A percentile compares a stretch with the other conserved stretches of the same genome.
Conservation (phyloP, 1,140 invertebrate genomes). For the Drosophila sp. region DNA sequence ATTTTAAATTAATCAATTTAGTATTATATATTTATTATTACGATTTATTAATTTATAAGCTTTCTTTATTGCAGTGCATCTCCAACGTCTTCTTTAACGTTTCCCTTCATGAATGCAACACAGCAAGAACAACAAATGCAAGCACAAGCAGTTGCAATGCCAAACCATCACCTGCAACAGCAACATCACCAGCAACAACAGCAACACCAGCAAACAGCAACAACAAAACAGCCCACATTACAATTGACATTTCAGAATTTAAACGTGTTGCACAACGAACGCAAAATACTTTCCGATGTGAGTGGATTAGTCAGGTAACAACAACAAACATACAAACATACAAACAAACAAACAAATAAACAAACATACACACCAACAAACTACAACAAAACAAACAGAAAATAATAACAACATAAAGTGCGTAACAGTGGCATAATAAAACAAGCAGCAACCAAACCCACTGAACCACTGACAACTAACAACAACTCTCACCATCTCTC, state of each 20-base stretch:
- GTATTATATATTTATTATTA: too few relatives aligned
- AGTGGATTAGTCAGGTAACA: constrained; percentile 88
- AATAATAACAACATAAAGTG: constrained; percentile 13
- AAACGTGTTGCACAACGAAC: constrained; percentile 85
- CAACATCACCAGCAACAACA: constrained; percentile 44
- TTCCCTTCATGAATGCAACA: constrained; percentile 75
- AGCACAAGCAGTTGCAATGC: constrained; percentile 28
- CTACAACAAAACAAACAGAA: constrained; percentile 18
- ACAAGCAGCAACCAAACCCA: constrained; percentile 36
- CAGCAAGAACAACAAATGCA: constrained; percentile 45
- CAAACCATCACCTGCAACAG: constrained; percentile 81
- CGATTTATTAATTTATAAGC: not conserved
- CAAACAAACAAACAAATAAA: constrained; percentile 17
- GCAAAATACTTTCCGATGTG: constrained; percentile 89
- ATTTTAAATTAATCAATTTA: not conserved
- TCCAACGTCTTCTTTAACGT: constrained; percentile 77
- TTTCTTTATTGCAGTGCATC: constrained; percentile 69
- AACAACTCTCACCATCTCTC: constrained; percentile 23
- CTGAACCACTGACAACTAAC: constrained; percentile 54
- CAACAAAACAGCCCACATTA: constrained; percentile 86
- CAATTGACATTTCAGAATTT: constrained; percentile 90
- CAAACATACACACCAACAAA: constrained; percentile 11
- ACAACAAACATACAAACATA: constrained; percentile 38
- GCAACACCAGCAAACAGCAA: constrained; percentile 44
- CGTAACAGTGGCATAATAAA: constrained; percentile 28